Evolutionary conservation across 2,113 vertebrate genomes (phyloP).

Genomic region (Cisticola juncidis): DNA sequence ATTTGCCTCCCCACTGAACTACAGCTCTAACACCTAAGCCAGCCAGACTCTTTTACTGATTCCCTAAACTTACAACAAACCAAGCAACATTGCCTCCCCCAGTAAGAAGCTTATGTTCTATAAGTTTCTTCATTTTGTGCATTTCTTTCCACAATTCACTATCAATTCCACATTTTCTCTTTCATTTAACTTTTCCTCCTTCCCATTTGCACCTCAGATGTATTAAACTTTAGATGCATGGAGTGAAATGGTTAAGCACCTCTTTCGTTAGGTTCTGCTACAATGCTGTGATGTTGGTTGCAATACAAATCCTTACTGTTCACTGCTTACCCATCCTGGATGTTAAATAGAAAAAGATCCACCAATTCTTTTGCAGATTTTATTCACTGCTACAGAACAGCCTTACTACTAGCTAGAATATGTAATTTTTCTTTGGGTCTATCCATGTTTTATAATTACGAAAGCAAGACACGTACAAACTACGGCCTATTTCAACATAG

Average conservation of each 20-base stretch:
- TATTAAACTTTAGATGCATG: neutral
- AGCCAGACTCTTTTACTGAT: rapidly evolving
- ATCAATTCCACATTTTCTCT: neutral
- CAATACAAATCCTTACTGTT: neutral
- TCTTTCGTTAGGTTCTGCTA: neutral
- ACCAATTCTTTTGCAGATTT: neutral
- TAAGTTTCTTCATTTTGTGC: neutral
- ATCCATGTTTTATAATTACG: neutral
- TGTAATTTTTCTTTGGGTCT: neutral
- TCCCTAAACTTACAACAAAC: neutral
- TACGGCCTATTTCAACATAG: slow-evolving; percentile 9
- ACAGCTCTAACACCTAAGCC: neutral
- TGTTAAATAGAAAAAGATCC: neutral
- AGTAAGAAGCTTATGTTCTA: neutral
- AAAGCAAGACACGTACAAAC: neutral
- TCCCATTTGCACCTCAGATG: neutral
- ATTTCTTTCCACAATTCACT: neutral
- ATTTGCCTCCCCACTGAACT: neutral
- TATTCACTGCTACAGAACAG: neutral
- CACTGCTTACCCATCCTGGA: neutral
- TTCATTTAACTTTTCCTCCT: neutral
- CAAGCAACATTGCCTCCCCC: neutral
- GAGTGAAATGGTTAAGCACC: neutral
- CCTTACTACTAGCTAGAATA: neutral
- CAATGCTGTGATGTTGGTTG: neutral